Base-by-base conservation (phyloP, 1,140 invertebrate species). In the Heliconius himera region DNA sequence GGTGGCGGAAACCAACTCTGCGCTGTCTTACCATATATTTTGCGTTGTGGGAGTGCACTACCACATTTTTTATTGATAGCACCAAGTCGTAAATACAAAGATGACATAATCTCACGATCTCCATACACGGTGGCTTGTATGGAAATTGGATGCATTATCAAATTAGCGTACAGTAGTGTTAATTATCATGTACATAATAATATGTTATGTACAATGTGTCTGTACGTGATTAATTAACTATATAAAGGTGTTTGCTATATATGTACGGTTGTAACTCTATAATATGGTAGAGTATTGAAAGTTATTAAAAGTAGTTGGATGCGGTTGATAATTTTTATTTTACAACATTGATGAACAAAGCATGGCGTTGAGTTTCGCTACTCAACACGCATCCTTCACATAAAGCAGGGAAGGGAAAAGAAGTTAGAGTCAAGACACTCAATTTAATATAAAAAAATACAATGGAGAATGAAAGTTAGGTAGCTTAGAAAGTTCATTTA, bases 71-170 rank as follows among this genome's bases (percentile, higher is more conserved):
- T 16, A 16, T 16, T 16, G 41, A 76, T 70, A 56, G 46, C 46
- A 76, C 70, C 81, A 76, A 82, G 73, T 81, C 71, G 71, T 74
- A 82, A 80, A 83, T 80, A 73, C 80, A 81, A 80, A 46, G 81
- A 81, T 74, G 83, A 83, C 84, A 80, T 80, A 80, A 83, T 81
- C 75, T 56, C 33, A n/a, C 60, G 71, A 77, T 81, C 33, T 51
- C 70, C 70, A 74, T 72, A 74, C 33, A 38, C 54, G 49, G 26
- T 80, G 60, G 60, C 41, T 54, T 73, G 33, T 72, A 81, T 77
- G 76, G 76, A 81, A 78, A 81, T 81, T 81, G 73, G 66, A 78
- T 81, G 76, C 74, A 78, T 81, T 81, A 81, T 78, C 80, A 78
- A 73, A 81, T 81, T 78, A 78, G 73, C 73, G 38, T 26, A 11